Base-by-base conservation (phyloP, 2,797 vertebrate genomes). In the Phoxinus dragarum region DNA sequence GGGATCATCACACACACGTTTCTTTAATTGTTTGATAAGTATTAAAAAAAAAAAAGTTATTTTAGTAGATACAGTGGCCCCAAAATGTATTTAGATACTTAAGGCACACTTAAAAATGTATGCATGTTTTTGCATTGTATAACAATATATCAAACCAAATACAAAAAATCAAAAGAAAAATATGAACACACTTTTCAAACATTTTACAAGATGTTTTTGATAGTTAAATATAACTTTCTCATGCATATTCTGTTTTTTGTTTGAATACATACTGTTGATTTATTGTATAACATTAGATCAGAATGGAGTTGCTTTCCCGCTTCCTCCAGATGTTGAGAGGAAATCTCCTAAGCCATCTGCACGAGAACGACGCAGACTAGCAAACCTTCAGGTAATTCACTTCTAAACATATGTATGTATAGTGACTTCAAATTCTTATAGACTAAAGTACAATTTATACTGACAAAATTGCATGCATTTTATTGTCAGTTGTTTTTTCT, bases 281-380 rank as follows among this genome's bases (percentile, higher is more conserved):
- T 73, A 61, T 73, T 75, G 40, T 89, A 54, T n/a, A 23, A 80
- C 34, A 98, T 81, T 44, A 99, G 97, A 95, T 88, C 96, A 95
- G 27, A 93, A 97, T 1, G 98, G 97, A 0, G 95, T 96, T 68
- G 95, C 79, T 0, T 97, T 96, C 77, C 91, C 94, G 71, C 90
- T 93, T 74, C 91, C 93, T 5, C 92, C 86, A 34, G 93, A 95
- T 52, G 91, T 92, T 4, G 86, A 91, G 67, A 61, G 90, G 44
- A 91, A 92, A 40, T 68, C 74, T n/a, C 73, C 71, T 49, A 89
- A 89, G 42, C 86, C 90, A 31, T 93, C 97, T 6, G 97, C 97
- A 2, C 93, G 97, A 87, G 96, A 97, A 90, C 95, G 97, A 88
- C 95, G 97, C 85, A 92, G 96, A 84, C 88, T 93, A 56, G 94